Base-by-base conservation (phyloP, 2,797 vertebrate genomes). In the Lindbergichthys nudifrons region DNA sequence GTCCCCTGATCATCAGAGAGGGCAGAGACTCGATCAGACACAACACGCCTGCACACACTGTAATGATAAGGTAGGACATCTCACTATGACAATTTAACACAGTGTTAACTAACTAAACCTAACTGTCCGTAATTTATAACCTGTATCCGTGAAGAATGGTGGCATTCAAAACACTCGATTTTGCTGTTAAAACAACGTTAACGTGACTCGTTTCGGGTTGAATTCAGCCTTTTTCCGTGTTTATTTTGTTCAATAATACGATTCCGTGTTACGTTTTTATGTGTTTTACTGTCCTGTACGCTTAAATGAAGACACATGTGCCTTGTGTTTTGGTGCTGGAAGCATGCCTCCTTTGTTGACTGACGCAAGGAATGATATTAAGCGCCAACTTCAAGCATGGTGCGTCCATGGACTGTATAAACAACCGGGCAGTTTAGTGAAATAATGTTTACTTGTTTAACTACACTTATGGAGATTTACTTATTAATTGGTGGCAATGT, bases 331-430 rank as follows among this genome's bases (percentile, higher is more conserved):
- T 13, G 23, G n/a, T 57, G 11, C 23, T 19, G 51, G 59, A 48
- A 2, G 12, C 65, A 2, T 62, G 65, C 1, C 3, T 56, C 16
- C 58, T 78, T 85, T 86, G 71, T 84, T 73, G 54, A 64, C 53
- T 13, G 48, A 12, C 3, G 19, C 16, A 13, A 6, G 10, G 13
- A 73, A 54, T 84, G 73, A 60, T 83, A 84, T 87, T 79, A 80
- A 85, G 41, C 88, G 88, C 87, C 72, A 79, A 72, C 18, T 39
- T 23, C 7, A 18, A 41, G 53, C 70, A 0, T 64, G 67, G n/a
- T 42, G 5, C 0, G 26, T 41, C 32, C 6, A 26, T 26, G 26
- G 50, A 19, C 11, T 3, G 39, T 15, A 32, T 16, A 56, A 30
- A 9, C 11, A 42, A 8, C 36, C 3, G 13, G 10, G 2, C 3